Evolutionary conservation across 37 sponge, comb jelly and placozoan species (phyloP), one percentile per base, ranked within the genome.

Genomic region (Chondrilla cf. caribensis): DNA sequence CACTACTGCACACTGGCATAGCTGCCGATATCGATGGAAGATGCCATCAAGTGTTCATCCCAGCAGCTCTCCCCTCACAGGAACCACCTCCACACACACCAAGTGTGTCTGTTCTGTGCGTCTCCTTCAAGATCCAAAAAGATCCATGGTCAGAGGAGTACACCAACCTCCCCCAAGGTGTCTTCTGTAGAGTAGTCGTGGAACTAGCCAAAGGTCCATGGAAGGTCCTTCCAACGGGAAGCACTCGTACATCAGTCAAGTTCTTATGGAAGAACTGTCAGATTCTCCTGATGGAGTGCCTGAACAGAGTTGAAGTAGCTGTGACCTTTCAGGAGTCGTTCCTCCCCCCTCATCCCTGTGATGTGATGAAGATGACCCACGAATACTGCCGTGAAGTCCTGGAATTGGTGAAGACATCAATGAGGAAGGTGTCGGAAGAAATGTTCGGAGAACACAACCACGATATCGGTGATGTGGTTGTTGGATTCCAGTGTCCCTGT

Each of bases 121-220:
- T 73, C 21, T 36, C 76, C 76, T 73, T 43, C 76, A 73, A 37
- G 24, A 21, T 43, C 9, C 41, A 39, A 14, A 24, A 31, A n/a
- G 25, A 31, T 40, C 9, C 24, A 11, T 39, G 17, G 17, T 38
- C 76, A n/a, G 9, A 15, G 44, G 43, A 39, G 24, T 42, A 43
- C 44, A 14, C 25, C 24, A 37, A 73, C 43, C 41, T 73, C 76
- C 76, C 76, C 21, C 41, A 37, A 73, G 76, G 76, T n/a, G 21
- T 73, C 2, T 73, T 40, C 7, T 73, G 76, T 37, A 37, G 44
- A 21, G 38, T 73, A 0, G 76, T 37, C 21, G 76, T 73, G 19
- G 44, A 73, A 43, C 76, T 73, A 1, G 40, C n/a, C 44, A 73
- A 42, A 18, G 76, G 76, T 3, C 68, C 33, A 3, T 67, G 68